phyloP scores from a whole-genome alignment of 2,113 vertebrate genomes.

The Brienomyrus longianalis region DNA sequence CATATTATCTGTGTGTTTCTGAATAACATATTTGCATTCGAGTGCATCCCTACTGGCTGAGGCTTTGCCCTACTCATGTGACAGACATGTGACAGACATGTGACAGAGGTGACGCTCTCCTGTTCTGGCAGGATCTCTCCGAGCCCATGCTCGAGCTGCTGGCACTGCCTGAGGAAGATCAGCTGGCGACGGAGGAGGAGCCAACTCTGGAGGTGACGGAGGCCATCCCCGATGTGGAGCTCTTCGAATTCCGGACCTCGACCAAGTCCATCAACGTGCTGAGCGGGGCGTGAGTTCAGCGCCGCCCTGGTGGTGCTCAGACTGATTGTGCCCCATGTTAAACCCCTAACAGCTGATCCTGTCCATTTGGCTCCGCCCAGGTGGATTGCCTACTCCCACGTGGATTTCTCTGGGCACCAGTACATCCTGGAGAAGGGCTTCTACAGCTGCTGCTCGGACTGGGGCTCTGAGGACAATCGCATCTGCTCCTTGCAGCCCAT shows the following conservation, averaged over 20 bases:
- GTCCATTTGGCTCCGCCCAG: slow-evolving; percentile 45
- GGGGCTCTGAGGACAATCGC: slow-evolving; percentile 69
- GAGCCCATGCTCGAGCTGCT: slow-evolving; percentile 73
- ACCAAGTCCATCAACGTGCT: slow-evolving; percentile 80
- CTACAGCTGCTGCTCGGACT: slow-evolving; percentile 81
- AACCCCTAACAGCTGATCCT: neutral
- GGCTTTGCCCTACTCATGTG: neutral
- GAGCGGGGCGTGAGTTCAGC: slow-evolving; percentile 75
- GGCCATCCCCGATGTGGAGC: slow-evolving; percentile 71
- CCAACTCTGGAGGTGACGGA: slow-evolving; percentile 72
- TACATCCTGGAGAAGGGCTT: slow-evolving; percentile 90
- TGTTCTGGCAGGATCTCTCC: slow-evolving; percentile 69
- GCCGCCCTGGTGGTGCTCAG: neutral
- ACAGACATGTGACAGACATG: neutral
- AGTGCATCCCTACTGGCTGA: neutral
- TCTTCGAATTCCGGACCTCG: slow-evolving; percentile 55
- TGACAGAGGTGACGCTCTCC: neutral
- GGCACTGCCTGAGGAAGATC: slow-evolving; percentile 61
- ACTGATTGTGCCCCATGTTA: neutral
- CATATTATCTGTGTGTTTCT: neutral
- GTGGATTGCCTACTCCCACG: slow-evolving; percentile 85
- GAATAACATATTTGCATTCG: neutral
- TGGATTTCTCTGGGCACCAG: slow-evolving; percentile 84
- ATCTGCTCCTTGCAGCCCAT: slow-evolving; percentile 84
- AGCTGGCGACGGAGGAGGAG: slow-evolving; percentile 52